Conservation (phyloP, 1,140 invertebrate species). For the Eriosoma lanigerum region DNA sequence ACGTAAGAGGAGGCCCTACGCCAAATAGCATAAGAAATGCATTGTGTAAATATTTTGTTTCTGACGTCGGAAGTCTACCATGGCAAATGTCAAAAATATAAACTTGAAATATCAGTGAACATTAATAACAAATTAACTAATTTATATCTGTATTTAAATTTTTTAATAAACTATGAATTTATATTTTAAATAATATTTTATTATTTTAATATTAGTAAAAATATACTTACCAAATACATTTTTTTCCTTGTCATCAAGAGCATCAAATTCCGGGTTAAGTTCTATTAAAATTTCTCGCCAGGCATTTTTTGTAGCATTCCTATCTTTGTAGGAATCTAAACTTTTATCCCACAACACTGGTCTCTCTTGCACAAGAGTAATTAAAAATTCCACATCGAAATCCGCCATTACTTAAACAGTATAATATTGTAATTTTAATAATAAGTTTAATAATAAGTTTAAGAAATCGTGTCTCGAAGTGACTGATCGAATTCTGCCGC, state of each 20-base stretch:
- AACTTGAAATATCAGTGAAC: slow-evolving; percentile 15
- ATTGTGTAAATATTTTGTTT: slow-evolving; percentile 36
- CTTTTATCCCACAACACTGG: no score
- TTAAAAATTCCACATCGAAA: slow-evolving; percentile 34
- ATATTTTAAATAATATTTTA: slow-evolving; percentile 33
- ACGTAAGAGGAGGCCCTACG: slow-evolving; percentile 27
- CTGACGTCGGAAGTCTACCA: slow-evolving; percentile 22
- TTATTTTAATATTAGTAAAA: slow-evolving; percentile 10
- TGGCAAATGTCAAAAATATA: slow-evolving; percentile 40
- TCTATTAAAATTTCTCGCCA: no score
- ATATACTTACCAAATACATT: slow-evolving; percentile 30
- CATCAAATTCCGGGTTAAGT: slow-evolving; percentile 29
- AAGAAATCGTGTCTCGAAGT: no score
- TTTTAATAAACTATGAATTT: slow-evolving; percentile 15
- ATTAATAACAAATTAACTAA: slow-evolving; percentile 7
- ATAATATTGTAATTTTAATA: slow-evolving; percentile 22
- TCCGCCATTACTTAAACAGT: slow-evolving; percentile 29
- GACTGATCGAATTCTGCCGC: no score
- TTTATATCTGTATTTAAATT: slow-evolving; percentile 23
- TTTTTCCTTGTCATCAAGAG: slow-evolving; percentile 30
- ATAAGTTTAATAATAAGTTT: not conserved
- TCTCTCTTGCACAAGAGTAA: no score
- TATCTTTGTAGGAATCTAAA: no score
- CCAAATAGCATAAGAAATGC: slow-evolving; percentile 24
- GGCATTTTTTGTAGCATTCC: no score